phyloP scores from a whole-genome alignment of 2,797 vertebrate genomes.

The Propithecus deckenii region DNA sequence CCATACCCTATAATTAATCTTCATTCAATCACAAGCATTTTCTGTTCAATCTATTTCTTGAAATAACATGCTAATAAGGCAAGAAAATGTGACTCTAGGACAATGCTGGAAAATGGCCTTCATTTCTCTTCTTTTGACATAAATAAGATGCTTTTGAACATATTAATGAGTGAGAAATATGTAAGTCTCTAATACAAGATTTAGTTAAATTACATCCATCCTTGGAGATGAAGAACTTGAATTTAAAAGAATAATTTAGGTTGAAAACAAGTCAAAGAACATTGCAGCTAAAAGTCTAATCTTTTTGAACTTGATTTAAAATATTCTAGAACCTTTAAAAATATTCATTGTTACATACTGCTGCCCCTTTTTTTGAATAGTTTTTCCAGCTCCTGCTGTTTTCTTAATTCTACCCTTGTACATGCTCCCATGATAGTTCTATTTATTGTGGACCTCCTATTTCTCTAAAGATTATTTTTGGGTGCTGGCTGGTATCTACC shows the following conservation, averaged over 20 bases:
- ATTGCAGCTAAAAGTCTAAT: slow-evolving; percentile 28
- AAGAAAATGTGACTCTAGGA: background rate
- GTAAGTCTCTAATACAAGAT: background rate
- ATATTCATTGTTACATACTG: background rate
- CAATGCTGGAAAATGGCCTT: slow-evolving; percentile 27
- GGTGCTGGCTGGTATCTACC: background rate
- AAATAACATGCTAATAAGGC: slow-evolving; percentile 59
- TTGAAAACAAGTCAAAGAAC: background rate
- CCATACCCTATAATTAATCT: slow-evolving; percentile 48
- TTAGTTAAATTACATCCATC: background rate
- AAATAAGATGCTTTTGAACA: slow-evolving; percentile 46
- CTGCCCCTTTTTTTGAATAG: background rate
- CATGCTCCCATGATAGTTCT: background rate
- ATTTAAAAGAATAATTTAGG: slow-evolving; percentile 60
- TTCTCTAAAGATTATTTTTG: background rate
- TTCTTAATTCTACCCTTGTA: background rate
- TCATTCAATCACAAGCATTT: slow-evolving; percentile 42
- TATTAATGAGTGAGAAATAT: slow-evolving; percentile 12
- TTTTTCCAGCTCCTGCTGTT: background rate
- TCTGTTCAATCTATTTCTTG: slow-evolving; percentile 33
- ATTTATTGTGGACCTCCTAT: background rate
- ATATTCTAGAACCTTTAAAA: slow-evolving; percentile 32
- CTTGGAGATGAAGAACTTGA: slow-evolving; percentile 37
- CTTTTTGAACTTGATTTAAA: slow-evolving; percentile 6
- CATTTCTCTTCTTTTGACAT: slow-evolving; percentile 31